phyloP scores from a whole-genome alignment of 2,888 invertebrate genomes.

The Epiblema foenella region DNA sequence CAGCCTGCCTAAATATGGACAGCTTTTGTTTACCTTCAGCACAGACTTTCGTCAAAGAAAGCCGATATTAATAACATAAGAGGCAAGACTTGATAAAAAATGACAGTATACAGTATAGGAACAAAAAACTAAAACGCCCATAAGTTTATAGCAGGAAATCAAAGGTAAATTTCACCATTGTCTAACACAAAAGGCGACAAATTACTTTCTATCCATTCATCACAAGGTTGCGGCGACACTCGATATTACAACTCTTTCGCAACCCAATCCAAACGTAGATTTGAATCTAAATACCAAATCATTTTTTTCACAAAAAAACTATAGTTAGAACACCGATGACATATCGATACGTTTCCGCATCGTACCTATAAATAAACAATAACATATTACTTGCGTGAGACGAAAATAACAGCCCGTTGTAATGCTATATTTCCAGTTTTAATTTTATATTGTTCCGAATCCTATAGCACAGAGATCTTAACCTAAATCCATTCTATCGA shows the following conservation, averaged over 20 bases:
- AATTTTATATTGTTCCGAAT: conserved; percentile 70
- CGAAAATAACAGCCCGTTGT: conserved; percentile 64
- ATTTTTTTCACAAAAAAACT: conserved; percentile 73
- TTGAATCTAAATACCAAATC: conserved; percentile 66
- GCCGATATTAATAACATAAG: conserved; percentile 33
- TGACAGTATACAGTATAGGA: conserved; percentile 2
- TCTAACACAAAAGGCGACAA: conserved; percentile 66
- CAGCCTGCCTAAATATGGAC: conserved; percentile 20
- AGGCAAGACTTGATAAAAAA: conserved; percentile 26
- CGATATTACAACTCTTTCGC: conserved; percentile 76
- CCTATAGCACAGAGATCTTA: conserved; percentile 78
- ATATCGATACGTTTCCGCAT: conserved; percentile 78
- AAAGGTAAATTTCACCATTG: conserved; percentile 69
- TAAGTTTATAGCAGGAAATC: conserved; percentile 61
- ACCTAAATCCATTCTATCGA: conserved; percentile 84
- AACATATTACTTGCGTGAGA: conserved; percentile 68
- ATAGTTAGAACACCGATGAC: conserved; percentile 72
- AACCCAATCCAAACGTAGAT: conserved; percentile 62
- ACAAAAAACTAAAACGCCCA: conserved; percentile 40
- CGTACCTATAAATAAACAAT: conserved; percentile 79
- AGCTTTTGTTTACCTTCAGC: conserved; percentile 16
- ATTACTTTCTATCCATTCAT: conserved; percentile 76
- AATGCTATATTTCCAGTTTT: conserved; percentile 65
- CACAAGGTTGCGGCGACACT: conserved; percentile 79
- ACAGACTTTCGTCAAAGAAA: conserved; percentile 13